A percentile compares a stretch with the other conserved stretches of the same genome.
These are phyloP conservation scores for Chydorus sphaericus DNA, from an alignment of 2,888 invertebrate species.

Conservation along the genomic window DNA sequence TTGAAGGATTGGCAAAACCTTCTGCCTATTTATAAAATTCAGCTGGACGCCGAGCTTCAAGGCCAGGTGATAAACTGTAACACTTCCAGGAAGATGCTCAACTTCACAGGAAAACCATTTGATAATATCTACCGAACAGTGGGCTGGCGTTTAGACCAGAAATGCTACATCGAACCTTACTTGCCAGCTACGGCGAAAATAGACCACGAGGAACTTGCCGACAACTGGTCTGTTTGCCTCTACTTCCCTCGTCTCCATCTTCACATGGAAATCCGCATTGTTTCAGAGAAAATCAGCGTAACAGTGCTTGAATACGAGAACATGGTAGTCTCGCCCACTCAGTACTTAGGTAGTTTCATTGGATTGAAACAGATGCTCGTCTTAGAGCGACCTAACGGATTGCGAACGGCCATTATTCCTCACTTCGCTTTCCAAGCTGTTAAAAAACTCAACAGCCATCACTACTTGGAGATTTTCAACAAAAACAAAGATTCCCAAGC, in stretches of 20 bases:
- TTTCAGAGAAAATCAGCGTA: no score
- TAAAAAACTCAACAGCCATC: not conserved
- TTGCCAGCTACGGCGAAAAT: no score
- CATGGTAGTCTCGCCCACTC: not conserved
- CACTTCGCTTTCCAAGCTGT: not conserved
- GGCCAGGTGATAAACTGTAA: not conserved
- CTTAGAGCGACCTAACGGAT: not conserved
- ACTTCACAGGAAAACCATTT: not conserved
- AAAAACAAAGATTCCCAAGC: no score
- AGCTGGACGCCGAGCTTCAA: not conserved
- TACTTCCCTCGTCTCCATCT: not conserved
- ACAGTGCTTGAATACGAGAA: no score
- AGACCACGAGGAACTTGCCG: not conserved
- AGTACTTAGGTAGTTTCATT: slow-evolving; percentile 18
- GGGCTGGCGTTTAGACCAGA: not conserved
- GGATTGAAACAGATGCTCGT: not conserved
- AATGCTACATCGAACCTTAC: no score
- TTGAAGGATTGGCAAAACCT: no score
- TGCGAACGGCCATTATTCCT: not conserved
- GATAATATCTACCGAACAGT: not conserved
- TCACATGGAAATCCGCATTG: not conserved
- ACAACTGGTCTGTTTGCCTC: not conserved
- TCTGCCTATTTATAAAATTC: not conserved
- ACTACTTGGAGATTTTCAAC: not conserved
- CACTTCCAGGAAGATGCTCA: not conserved